Base-by-base conservation (phyloP, 2,797 vertebrate species). In the Bryconaethiops microstoma region DNA sequence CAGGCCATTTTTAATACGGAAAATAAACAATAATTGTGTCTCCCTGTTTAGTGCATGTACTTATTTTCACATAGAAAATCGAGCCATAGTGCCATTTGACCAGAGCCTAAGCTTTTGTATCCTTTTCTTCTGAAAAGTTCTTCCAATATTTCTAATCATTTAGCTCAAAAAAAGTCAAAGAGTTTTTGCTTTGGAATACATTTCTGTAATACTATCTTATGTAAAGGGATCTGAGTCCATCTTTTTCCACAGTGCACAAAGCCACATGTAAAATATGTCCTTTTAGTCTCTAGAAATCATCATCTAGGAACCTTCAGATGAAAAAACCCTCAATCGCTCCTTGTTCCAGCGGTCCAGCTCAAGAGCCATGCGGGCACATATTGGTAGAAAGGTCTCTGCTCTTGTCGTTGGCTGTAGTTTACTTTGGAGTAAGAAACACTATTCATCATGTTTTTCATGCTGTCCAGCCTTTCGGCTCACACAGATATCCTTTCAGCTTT, bases 401-500 rank as follows among this genome's bases (percentile, higher is more conserved):
- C 57, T 76, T 60, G 39, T 21, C 63, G 59, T 72, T 67, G 69
- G 77, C 77, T 67, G 67, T 71, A 83, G 65, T 79, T 79, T 74
- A 76, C 55, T 52, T 12, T 35, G 21, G 70, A 68, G 67, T 78
- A 39, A 74, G 76, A 86, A 78, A 82, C 65, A 74, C 77, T 59
- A 78, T 83, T 83, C 72, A 82, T 69, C 2, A 73, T 77, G 76
- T 71, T 76, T 76, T 62, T 76, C 62, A 23, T 77, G 57, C 75
- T 23, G 55, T n/a, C 39, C 82, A 54, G 70, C 35, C 8, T 64
- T 71, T 40, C 17, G 21, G 50, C 76, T 81, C 29, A 25, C 64
- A 19, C 76, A 60, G 74, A 79, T 76, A 74, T 83, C 40, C 76
- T 74, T 63, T 80, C 50, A 74, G 74, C 70, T 82, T 82, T 72